Conservation (phyloP, 2,113 vertebrate genomes). For the Eira barbara region DNA sequence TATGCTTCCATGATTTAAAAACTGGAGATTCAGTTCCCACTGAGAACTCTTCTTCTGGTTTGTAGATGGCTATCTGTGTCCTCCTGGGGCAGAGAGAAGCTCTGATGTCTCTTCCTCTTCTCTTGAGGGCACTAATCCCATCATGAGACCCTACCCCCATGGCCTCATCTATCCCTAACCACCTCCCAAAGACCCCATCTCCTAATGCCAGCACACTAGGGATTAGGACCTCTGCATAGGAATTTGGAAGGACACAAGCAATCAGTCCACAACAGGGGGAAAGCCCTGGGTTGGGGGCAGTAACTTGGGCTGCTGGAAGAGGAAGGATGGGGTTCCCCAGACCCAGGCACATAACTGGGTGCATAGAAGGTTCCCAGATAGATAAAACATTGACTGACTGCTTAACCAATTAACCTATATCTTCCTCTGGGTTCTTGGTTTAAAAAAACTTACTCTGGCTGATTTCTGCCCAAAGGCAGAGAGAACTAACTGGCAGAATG, state of each 20-base stretch:
- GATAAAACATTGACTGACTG: accelerated
- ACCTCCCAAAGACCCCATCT: neutral
- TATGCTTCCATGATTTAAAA: neutral
- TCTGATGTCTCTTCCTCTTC: neutral
- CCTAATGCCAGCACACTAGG: neutral
- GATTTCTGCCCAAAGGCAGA: neutral
- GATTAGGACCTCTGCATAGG: neutral
- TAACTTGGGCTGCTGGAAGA: neutral
- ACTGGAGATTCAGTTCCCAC: neutral
- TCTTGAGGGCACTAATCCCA: accelerated
- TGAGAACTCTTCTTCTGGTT: neutral
- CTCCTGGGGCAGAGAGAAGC: no score
- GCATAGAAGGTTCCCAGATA: neutral
- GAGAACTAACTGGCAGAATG: neutral
- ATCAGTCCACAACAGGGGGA: neutral
- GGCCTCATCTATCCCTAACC: neutral
- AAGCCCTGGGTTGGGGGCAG: neutral
- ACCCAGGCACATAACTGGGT: accelerated
- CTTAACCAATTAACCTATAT: neutral
- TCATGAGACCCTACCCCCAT: no score
- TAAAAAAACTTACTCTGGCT: neutral
- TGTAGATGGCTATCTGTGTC: neutral
- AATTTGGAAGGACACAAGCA: neutral
- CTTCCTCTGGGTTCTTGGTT: neutral
- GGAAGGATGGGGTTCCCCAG: neutral